Evolutionary conservation across 2,888 invertebrate species (phyloP).

Genomic region (Tortrix viridana): DNA sequence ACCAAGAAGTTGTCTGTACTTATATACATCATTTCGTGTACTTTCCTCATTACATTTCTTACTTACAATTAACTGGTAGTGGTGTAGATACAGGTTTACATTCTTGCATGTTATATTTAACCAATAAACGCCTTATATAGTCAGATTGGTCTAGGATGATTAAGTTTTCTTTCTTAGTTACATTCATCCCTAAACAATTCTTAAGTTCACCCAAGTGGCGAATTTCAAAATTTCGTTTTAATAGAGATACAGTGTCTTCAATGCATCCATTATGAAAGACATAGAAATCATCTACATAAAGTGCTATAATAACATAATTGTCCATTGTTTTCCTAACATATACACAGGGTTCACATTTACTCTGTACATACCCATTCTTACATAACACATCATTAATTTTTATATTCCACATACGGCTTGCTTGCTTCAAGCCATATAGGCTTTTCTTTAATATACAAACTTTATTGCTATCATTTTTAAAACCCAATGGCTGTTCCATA

Average conservation of each 20-base stretch:
- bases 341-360: slow-evolving; percentile 3
- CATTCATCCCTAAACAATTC: slow-evolving; percentile 16
- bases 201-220: slow-evolving; percentile 17
- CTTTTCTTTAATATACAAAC: neutral
- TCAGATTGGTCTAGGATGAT: slow-evolving; percentile 19
- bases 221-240: slow-evolving; percentile 17
- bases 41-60: slow-evolving; percentile 3
- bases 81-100: slow-evolving; percentile 23
- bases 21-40: slow-evolving; percentile 1
- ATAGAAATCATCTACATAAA: slow-evolving; percentile 16
- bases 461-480: neutral
- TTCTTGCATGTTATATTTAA: slow-evolving; percentile 16
- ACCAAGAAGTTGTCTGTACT: slow-evolving; percentile 30
- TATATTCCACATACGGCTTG: neutral
- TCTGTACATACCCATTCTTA: neutral
- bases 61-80: slow-evolving; percentile 5
- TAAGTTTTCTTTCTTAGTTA: slow-evolving; percentile 11
- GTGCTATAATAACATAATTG: neutral
- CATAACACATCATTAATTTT: neutral
- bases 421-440: neutral
- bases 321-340: slow-evolving; percentile 5
- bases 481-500: neutral
- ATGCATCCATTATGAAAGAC: slow-evolving; percentile 3
- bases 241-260: neutral
- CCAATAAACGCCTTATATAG: slow-evolving; percentile 22